These are phyloP conservation scores for Corbicula japonica DNA, from an alignment of 2,888 invertebrate species.

Conservation along the genomic window DNA sequence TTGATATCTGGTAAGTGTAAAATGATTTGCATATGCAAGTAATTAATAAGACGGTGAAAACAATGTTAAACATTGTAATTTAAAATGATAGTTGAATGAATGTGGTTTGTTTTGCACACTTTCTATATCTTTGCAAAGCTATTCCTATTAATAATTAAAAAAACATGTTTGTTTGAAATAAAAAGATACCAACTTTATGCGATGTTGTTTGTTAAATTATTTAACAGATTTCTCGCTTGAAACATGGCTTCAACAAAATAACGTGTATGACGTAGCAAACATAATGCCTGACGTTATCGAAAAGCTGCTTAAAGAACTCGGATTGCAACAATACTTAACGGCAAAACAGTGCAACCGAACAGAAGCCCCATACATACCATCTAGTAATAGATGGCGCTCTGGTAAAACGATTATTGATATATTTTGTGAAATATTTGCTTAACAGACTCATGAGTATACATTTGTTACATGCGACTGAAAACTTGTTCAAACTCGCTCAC, in stretches of 20 bases:
- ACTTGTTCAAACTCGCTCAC: background rate
- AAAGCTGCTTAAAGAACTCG: conserved; percentile 14
- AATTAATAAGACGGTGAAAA: too few relatives aligned
- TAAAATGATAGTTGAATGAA: background rate
- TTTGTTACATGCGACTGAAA: background rate
- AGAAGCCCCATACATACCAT: conserved; percentile 8
- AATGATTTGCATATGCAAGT: too few relatives aligned
- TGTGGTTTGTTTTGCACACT: background rate
- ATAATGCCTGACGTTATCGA: conserved; percentile 3
- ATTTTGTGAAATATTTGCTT: background rate
- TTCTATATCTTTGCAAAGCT: background rate
- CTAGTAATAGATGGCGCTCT: conserved; percentile 13
- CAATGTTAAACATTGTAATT: background rate
- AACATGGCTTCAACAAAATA: conserved; percentile 11
- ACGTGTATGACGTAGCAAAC: background rate
- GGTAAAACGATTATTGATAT: conserved; percentile 10
- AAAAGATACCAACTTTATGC: background rate
- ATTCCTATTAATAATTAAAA: background rate
- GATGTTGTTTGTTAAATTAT: background rate
- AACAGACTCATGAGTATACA: background rate
- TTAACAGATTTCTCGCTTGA: conserved; percentile 37
- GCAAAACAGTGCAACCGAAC: conserved; percentile 9
- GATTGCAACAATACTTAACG: conserved; percentile 12
- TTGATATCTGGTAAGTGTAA: conserved; percentile 46
- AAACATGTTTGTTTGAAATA: background rate